These are phyloP conservation scores for Ephydatia muelleri DNA, from an alignment of 37 sponge, comb jelly and placozoan genomes.

Conservation along the genomic window DNA sequence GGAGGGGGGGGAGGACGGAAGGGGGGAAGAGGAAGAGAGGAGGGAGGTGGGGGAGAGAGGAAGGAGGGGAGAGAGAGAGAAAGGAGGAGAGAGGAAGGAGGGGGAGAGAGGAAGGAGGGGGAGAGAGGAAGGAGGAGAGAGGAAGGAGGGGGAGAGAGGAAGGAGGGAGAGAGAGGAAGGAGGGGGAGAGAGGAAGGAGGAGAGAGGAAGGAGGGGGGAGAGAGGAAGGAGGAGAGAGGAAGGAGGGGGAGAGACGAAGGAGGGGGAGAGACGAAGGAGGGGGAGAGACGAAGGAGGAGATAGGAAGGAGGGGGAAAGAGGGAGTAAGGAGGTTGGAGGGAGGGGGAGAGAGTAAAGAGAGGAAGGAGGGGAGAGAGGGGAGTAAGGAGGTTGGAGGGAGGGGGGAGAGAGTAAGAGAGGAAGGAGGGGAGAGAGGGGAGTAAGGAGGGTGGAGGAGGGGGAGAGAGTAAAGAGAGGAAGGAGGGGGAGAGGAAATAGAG, in stretches of 20 bases:
- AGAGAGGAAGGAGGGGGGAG: not conserved
- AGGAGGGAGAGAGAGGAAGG: not conserved
- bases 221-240: not conserved
- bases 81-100: not conserved
- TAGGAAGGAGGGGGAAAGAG: too few species aligned
- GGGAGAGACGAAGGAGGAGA: not conserved
- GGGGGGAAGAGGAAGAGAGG: not conserved
- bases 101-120: too few species aligned
- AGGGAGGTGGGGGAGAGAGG: constrained; percentile 22
- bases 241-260: constrained; percentile 1
- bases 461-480: too few species aligned
- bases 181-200: not conserved
- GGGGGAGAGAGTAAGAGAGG: constrained; percentile 13
- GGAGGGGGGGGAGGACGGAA: too few species aligned
- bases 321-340: too few species aligned
- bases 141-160: too few species aligned
- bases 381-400: too few species aligned
- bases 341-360: too few species aligned
- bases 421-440: constrained; percentile 8
- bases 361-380: too few species aligned
- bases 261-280: not conserved
- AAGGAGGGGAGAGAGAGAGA: constrained; percentile 19
- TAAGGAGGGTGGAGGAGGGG: too few species aligned
- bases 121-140: not conserved
- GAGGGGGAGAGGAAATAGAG: too few species aligned